These are phyloP conservation scores for Andrena bucephala DNA, from an alignment of 2,888 invertebrate genomes.

Conservation along the genomic window DNA sequence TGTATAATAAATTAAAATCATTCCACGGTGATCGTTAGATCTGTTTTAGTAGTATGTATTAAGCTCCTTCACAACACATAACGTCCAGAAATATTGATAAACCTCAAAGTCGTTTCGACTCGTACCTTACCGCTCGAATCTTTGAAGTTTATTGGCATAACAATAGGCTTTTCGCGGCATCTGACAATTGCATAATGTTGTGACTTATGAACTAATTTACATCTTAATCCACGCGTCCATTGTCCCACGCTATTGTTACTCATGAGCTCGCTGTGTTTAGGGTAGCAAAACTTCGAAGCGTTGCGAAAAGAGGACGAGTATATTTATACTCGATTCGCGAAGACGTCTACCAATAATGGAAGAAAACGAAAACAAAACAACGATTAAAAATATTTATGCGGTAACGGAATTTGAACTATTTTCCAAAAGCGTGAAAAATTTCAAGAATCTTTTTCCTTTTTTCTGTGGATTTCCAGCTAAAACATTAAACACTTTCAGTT, in stretches of 20 bases:
- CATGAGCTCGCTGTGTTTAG: slow-evolving; percentile 57
- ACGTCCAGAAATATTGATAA: slow-evolving; percentile 23
- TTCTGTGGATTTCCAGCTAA: too few relatives aligned
- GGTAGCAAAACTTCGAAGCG: slow-evolving; percentile 57
- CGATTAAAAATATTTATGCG: background rate
- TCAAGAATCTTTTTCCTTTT: too few relatives aligned
- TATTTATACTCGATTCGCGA: too few relatives aligned
- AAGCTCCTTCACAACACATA: background rate
- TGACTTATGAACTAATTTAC: slow-evolving; percentile 80
- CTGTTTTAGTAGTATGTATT: too few relatives aligned
- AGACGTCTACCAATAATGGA: too few relatives aligned
- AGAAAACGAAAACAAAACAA: background rate
- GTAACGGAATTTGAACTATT: too few relatives aligned
- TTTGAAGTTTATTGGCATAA: slow-evolving; percentile 70
- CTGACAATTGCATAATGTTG: slow-evolving; percentile 72
- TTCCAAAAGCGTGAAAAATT: too few relatives aligned
- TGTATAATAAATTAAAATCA: too few relatives aligned
- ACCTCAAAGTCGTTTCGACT: slow-evolving; percentile 30
- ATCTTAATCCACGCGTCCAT: slow-evolving; percentile 78
- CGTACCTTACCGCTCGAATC: slow-evolving; percentile 45
- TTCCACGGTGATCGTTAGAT: too few relatives aligned
- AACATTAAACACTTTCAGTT: too few relatives aligned
- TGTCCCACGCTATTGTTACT: slow-evolving; percentile 78
- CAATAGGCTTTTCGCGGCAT: slow-evolving; percentile 61
- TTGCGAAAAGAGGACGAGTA: slow-evolving; percentile 26